A percentile compares a stretch with the other conserved stretches of the same genome.
Conservation (phyloP, 2,797 vertebrate species). For the Galaxias olidus region DNA sequence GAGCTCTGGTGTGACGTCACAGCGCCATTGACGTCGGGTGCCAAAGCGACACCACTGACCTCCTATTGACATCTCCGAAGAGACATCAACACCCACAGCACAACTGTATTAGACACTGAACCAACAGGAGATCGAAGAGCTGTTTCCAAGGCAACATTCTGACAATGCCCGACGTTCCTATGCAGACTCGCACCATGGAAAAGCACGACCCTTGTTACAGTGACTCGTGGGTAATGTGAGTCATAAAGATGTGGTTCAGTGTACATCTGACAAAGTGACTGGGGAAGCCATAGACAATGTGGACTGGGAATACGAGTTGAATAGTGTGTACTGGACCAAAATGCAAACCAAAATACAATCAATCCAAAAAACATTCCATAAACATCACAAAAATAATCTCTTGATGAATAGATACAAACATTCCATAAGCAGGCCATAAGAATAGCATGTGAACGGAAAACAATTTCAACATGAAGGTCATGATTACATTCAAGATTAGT, state of each 20-base stretch:
- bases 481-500: conserved; percentile 40
- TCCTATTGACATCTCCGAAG: too few species aligned
- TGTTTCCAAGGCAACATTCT: conserved; percentile 39
- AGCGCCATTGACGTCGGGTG: too few species aligned
- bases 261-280: neutral
- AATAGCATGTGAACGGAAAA: conserved; percentile 10
- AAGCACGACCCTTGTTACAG: conserved; percentile 2
- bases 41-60: too few species aligned
- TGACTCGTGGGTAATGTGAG: neutral
- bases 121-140: conserved; percentile 40
- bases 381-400: conserved; percentile 30
- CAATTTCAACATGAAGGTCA: conserved; percentile 28
- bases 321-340: conserved; percentile 1
- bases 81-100: conserved; percentile 13
- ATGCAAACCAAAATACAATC: conserved; percentile 8
- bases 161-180: conserved; percentile 23
- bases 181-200: neutral
- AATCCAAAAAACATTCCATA: conserved; percentile 19
- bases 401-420: conserved; percentile 15
- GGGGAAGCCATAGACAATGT: neutral
- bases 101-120: conserved; percentile 3
- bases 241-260: neutral
- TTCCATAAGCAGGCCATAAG: conserved; percentile 6
- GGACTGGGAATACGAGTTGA: neutral
- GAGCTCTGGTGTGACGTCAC: too few species aligned